Conservation (phyloP, 2,797 vertebrate genomes). For the Pagetopsis macropterus region DNA sequence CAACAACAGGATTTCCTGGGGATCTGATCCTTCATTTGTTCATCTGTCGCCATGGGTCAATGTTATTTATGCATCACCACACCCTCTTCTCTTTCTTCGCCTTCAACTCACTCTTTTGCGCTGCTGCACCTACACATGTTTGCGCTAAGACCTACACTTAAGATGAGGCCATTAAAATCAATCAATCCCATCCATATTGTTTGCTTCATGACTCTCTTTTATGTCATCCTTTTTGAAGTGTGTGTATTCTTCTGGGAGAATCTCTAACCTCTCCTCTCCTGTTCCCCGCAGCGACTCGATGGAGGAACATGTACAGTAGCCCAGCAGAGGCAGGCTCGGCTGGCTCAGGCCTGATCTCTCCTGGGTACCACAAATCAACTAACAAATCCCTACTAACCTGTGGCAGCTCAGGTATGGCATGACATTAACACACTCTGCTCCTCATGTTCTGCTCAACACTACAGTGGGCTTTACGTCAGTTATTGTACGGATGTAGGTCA, state of each 20-base stretch:
- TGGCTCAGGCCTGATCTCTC: conserved; percentile 89
- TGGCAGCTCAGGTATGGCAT: conserved; percentile 97
- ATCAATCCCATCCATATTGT: neutral
- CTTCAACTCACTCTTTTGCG: neutral
- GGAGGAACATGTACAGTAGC: conserved; percentile 95
- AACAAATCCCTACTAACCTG: conserved; percentile 98
- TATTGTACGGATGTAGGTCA: conserved; percentile 41
- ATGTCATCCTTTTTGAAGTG: neutral
- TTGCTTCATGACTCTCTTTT: neutral
- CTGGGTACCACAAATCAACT: conserved; percentile 97
- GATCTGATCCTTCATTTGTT: neutral
- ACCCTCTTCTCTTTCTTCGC: neutral
- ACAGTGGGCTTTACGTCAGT: conserved; percentile 42
- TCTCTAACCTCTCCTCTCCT: conserved; percentile 51
- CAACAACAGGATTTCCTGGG: neutral
- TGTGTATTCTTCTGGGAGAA: neutral
- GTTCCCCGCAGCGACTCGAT: conserved; percentile 88
- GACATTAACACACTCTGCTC: conserved; percentile 78
- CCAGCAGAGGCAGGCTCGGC: conserved; percentile 86
- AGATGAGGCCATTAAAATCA: neutral
- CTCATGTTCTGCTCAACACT: conserved; percentile 54
- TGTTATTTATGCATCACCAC: conserved; percentile 9
- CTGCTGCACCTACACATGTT: neutral
- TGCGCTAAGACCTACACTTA: neutral
- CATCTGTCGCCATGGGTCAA: neutral